A percentile compares a stretch with the other conserved stretches of the same genome.
Evolutionary conservation across 2,113 vertebrate species (phyloP).

Genomic region (Syrmaticus mikado): DNA sequence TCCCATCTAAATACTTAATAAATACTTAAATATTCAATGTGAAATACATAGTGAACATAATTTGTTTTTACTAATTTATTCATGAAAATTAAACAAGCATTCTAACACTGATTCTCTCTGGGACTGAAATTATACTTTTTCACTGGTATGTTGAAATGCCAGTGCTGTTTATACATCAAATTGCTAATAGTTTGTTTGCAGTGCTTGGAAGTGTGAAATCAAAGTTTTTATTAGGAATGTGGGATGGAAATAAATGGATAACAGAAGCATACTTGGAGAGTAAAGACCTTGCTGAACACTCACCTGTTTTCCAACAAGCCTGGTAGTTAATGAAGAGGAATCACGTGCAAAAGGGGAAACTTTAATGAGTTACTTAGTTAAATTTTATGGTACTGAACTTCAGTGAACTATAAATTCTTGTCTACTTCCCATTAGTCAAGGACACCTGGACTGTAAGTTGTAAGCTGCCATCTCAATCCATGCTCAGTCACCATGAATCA

Average conservation of each 20-base stretch:
- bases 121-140: background rate
- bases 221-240: background rate
- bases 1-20: background rate
- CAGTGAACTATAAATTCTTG: background rate
- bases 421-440: conserved; percentile 27
- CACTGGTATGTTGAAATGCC: background rate
- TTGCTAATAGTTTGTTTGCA: background rate
- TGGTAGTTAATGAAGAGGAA: background rate
- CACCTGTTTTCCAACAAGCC: background rate
- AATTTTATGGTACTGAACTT: background rate
- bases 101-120: fast-evolving
- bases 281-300: background rate
- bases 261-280: background rate
- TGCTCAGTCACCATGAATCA: conserved; percentile 46
- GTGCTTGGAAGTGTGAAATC: background rate
- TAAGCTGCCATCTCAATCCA: conserved; percentile 42
- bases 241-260: background rate
- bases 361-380: background rate
- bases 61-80: background rate
- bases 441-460: conserved; percentile 1
- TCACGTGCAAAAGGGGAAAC: background rate
- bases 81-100: background rate
- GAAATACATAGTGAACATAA: background rate
- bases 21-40: background rate
- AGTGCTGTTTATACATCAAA: background rate